These are phyloP conservation scores for Phorcus lineatus DNA, from an alignment of 2,888 invertebrate genomes.

Conservation along the genomic window DNA sequence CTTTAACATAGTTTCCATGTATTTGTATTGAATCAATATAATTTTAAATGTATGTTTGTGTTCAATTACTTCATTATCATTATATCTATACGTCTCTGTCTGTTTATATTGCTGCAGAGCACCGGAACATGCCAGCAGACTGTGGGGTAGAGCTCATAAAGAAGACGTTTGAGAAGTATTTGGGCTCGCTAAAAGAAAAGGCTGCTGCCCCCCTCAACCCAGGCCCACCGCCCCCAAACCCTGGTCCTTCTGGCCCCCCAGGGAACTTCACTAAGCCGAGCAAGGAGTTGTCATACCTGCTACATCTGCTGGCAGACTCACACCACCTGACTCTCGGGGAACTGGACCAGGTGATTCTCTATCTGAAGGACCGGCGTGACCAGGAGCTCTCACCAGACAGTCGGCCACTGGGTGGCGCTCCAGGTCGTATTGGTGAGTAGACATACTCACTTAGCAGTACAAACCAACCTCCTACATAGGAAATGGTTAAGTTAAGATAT, in stretches of 20 bases:
- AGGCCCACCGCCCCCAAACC: slow-evolving; percentile 24
- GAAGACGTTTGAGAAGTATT: slow-evolving; percentile 75
- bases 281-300: slow-evolving; percentile 73
- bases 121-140: slow-evolving; percentile 95
- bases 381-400: slow-evolving; percentile 3
- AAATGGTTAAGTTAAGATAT: no score
- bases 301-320: slow-evolving; percentile 89
- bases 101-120: slow-evolving; percentile 86
- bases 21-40: no score
- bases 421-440: slow-evolving; percentile 35
- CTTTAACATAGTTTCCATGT: no score
- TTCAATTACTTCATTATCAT: no score
- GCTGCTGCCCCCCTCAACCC: slow-evolving; percentile 43
- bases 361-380: slow-evolving; percentile 84
- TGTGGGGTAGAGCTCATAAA: slow-evolving; percentile 89
- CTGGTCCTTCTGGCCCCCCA: slow-evolving; percentile 26
- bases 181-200: slow-evolving; percentile 60
- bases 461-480: no score
- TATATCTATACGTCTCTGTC: no score
- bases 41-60: no score
- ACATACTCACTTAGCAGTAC: neutral
- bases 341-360: slow-evolving; percentile 73
- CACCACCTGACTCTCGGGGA: slow-evolving; percentile 76
- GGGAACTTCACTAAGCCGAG: slow-evolving; percentile 53
- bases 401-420: slow-evolving; percentile 24